A percentile compares a stretch with the other conserved stretches of the same genome.
Conservation (phyloP, 2,113 vertebrate species). For the Cricetomys ansorgei region DNA sequence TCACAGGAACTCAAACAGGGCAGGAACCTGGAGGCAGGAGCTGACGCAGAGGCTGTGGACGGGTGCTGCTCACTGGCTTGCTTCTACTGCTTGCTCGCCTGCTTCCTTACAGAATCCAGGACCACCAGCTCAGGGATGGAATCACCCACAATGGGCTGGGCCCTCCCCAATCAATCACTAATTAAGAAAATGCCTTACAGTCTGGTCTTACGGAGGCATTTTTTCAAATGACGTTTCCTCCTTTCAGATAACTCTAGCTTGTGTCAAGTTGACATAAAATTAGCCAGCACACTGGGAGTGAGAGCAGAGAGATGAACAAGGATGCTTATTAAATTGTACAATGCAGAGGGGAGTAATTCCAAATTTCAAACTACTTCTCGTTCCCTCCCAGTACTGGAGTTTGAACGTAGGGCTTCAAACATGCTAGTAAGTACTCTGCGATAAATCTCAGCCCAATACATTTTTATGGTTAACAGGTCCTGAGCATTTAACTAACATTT, state of each 20-base stretch:
- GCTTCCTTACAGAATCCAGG: not conserved
- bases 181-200: not conserved
- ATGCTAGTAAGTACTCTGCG: not conserved
- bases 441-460: not conserved
- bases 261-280: not conserved
- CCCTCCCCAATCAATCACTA: not conserved
- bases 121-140: not conserved
- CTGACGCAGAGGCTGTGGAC: not conserved
- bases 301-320: slow-evolving; percentile 7
- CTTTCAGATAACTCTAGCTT: not conserved
- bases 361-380: not conserved
- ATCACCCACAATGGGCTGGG: not conserved
- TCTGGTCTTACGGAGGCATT: not conserved
- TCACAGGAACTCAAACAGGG: not conserved
- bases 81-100: not conserved
- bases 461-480: slow-evolving; percentile 3
- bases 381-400: no score
- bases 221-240: not conserved
- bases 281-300: not conserved
- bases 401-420: not conserved
- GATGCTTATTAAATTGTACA: not conserved
- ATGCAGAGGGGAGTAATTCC: not conserved
- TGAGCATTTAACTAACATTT: slow-evolving; percentile 18
- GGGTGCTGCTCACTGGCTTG: no score
- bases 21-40: not conserved